phyloP scores from a whole-genome alignment of 2,888 invertebrate species.

The Colletes collaris region DNA sequence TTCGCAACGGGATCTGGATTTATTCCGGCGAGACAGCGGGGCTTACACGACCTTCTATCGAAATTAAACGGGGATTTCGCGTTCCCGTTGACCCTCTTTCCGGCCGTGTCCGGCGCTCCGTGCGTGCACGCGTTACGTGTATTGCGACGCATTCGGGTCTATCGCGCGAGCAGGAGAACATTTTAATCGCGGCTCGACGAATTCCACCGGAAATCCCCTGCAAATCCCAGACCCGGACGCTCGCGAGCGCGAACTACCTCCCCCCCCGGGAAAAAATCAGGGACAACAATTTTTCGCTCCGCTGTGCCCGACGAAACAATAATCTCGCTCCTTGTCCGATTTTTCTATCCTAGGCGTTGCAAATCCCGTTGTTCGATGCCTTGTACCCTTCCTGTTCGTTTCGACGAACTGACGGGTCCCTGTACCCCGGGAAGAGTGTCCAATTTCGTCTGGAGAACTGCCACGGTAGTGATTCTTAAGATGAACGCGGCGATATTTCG shows the following conservation, averaged over 20 bases:
- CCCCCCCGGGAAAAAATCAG: conserved; percentile 3
- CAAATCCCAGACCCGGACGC: conserved; percentile 46
- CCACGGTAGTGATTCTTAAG: too few species aligned
- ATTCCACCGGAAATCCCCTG: conserved; percentile 55
- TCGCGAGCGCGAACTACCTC: conserved; percentile 14
- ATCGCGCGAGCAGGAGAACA: conserved; percentile 47
- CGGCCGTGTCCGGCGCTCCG: conserved; percentile 19
- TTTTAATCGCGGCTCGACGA: conserved; percentile 65
- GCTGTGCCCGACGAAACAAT: conserved; percentile 19
- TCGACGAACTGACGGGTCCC: too few species aligned
- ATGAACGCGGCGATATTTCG: too few species aligned
- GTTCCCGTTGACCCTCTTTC: conserved; percentile 53
- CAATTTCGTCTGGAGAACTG: too few species aligned
- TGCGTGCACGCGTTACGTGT: conserved; percentile 32
- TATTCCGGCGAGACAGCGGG: conserved; percentile 58
- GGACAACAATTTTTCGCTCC: conserved; percentile 39
- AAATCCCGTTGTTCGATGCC: too few species aligned
- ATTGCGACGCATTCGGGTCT: conserved; percentile 9
- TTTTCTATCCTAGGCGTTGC: not conserved
- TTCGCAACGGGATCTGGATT: conserved; percentile 64
- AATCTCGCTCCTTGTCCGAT: conserved; percentile 6
- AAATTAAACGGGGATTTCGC: conserved; percentile 66
- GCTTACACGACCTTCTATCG: conserved; percentile 63
- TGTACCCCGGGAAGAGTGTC: too few species aligned
- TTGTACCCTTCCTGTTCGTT: too few species aligned